Evolutionary conservation across 2,888 invertebrate species (phyloP).

Genomic region (Xestia xanthographa): DNA sequence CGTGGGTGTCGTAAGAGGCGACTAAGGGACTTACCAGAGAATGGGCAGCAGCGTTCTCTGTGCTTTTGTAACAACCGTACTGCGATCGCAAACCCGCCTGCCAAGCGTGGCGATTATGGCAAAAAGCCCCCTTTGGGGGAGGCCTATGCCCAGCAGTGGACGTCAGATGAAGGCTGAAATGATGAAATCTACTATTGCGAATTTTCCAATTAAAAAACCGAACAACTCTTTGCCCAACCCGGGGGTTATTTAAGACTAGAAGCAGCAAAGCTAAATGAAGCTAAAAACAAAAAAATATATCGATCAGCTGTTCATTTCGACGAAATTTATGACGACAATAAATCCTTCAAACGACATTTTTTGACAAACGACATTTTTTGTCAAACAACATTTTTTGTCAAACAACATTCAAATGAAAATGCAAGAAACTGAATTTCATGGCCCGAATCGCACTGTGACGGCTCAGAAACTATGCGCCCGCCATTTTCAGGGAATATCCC

Average conservation of each 20-base stretch:
- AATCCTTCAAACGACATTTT: slow-evolving; percentile 12
- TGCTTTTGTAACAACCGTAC: too few relatives aligned
- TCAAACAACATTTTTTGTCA: slow-evolving; percentile 12
- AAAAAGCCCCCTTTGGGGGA: too few relatives aligned
- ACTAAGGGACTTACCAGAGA: too few relatives aligned
- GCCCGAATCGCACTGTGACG: neutral
- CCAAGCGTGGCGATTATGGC: too few relatives aligned
- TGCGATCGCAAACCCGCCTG: too few relatives aligned
- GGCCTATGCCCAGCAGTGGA: too few relatives aligned
- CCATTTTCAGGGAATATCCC: slow-evolving; percentile 19
- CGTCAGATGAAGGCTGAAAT: too few relatives aligned
- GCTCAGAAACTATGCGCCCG: slow-evolving; percentile 3
- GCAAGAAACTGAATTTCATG: slow-evolving; percentile 7
- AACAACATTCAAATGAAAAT: slow-evolving; percentile 23
- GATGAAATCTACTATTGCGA: neutral
- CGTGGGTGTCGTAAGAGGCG: too few relatives aligned
- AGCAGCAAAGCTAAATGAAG: neutral
- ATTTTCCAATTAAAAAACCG: neutral
- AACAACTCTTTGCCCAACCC: neutral
- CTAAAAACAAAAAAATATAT: neutral
- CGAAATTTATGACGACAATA: neutral
- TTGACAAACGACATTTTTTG: slow-evolving; percentile 19
- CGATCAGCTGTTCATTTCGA: neutral
- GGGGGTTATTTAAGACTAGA: neutral
- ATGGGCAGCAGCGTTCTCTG: too few relatives aligned